Evolutionary conservation across 2,113 vertebrate genomes (phyloP).

Genomic region (Cygnus atratus): DNA sequence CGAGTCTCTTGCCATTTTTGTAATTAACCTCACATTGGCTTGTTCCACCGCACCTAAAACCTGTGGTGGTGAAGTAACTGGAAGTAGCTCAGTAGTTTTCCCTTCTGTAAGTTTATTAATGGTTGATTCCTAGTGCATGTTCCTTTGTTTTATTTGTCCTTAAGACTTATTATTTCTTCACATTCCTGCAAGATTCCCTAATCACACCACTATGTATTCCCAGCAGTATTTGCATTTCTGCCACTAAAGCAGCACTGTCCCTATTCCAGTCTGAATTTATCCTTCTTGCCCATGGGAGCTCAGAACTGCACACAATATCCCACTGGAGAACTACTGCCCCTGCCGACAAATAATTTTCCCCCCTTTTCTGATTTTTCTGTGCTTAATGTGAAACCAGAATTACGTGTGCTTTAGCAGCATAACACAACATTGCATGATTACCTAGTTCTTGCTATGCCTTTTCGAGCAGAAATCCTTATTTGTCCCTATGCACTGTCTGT

Average conservation of each 20-base stretch:
- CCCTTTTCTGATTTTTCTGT: not conserved
- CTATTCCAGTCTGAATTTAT: not conserved
- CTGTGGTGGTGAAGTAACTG: not conserved
- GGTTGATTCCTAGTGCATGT: not conserved
- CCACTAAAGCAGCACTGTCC: not conserved
- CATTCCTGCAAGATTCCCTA: not conserved
- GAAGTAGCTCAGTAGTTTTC: not conserved
- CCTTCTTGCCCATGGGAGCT: accelerated
- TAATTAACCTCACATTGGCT: not conserved
- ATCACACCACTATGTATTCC: accelerated
- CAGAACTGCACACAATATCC: not conserved
- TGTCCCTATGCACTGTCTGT: too few relatives aligned
- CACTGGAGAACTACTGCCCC: not conserved
- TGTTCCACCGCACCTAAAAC: not conserved
- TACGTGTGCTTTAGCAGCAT: not conserved
- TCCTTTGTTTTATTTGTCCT: not conserved
- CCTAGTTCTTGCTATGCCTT: not conserved
- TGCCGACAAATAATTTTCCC: not conserved
- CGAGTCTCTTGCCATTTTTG: accelerated
- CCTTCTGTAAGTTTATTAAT: not conserved
- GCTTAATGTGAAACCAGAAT: not conserved
- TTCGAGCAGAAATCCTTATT: not conserved
- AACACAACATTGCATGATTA: accelerated
- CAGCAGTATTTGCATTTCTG: not conserved
- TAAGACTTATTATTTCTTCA: not conserved